Evolutionary conservation across 2,113 vertebrate genomes (phyloP).

Genomic region (Rhinopomastus cyanomelas): DNA sequence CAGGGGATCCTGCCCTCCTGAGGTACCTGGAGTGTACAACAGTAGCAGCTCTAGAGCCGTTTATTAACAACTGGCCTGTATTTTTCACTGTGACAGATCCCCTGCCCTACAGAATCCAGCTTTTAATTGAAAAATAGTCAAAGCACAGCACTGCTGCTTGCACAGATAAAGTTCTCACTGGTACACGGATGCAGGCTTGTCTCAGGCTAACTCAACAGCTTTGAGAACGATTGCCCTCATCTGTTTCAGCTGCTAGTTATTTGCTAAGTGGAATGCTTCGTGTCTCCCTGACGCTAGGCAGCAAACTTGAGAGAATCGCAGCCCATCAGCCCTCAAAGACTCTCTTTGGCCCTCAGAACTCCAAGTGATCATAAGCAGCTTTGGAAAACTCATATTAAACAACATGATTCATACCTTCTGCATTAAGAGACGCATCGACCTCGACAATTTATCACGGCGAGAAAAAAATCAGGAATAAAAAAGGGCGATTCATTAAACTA

Average conservation of each 20-base stretch:
- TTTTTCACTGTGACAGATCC: conserved; percentile 63
- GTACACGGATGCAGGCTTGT: conserved; percentile 15
- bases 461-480: background rate
- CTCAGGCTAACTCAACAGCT: conserved; percentile 37
- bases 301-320: background rate
- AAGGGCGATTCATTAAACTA: background rate
- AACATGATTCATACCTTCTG: background rate
- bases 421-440: background rate
- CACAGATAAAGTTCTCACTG: conserved; percentile 60
- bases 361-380: background rate
- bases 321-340: background rate
- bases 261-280: conserved; percentile 28
- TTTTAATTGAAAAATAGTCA: conserved; percentile 68
- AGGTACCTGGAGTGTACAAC: conserved; percentile 58
- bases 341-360: background rate
- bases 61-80: conserved; percentile 51
- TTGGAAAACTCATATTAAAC: background rate
- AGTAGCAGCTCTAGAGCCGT: conserved; percentile 51
- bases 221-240: conserved; percentile 53
- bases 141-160: conserved; percentile 30
- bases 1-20: conserved; percentile 34
- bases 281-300: background rate
- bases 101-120: conserved; percentile 50
- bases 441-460: background rate
- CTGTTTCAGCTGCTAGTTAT: conserved; percentile 26